phyloP scores from a whole-genome alignment of 1,140 invertebrate species.

The Mya arenaria region DNA sequence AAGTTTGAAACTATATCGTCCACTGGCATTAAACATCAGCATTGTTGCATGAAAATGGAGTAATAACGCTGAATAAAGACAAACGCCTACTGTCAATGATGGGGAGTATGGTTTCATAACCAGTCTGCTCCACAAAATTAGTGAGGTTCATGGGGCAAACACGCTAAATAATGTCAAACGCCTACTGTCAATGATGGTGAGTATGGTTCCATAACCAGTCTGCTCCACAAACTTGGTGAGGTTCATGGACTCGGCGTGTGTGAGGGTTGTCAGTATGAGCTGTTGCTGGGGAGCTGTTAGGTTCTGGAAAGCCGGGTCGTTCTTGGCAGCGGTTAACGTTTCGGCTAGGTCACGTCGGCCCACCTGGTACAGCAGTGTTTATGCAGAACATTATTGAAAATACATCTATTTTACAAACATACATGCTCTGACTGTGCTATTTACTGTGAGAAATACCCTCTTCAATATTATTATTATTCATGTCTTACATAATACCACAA shows the following conservation, averaged over 20 bases:
- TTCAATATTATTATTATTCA: no score
- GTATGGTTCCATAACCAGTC: conserved; percentile 9
- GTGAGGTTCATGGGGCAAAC: background rate
- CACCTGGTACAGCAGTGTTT: no score
- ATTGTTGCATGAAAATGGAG: no score
- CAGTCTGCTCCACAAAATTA: background rate
- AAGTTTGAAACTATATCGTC: no score
- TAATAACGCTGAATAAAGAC: no score
- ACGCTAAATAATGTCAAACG: background rate
- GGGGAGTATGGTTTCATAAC: conserved; percentile 8
- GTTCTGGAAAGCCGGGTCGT: conserved; percentile 5
- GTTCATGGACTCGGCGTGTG: conserved; percentile 12
- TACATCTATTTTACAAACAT: no score
- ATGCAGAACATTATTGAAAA: no score
- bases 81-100: conserved; percentile 5
- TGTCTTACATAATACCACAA: no score
- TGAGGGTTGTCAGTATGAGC: conserved; percentile 12
- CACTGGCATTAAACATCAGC: no score
- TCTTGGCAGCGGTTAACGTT: background rate
- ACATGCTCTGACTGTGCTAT: no score
- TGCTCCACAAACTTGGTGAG: conserved; percentile 2
- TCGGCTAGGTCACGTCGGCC: background rate
- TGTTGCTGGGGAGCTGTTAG: background rate
- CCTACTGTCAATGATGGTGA: conserved; percentile 16
- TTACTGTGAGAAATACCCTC: no score